Evolutionary conservation across 2,797 vertebrate species (phyloP).

Genomic region (Sciurus carolinensis): DNA sequence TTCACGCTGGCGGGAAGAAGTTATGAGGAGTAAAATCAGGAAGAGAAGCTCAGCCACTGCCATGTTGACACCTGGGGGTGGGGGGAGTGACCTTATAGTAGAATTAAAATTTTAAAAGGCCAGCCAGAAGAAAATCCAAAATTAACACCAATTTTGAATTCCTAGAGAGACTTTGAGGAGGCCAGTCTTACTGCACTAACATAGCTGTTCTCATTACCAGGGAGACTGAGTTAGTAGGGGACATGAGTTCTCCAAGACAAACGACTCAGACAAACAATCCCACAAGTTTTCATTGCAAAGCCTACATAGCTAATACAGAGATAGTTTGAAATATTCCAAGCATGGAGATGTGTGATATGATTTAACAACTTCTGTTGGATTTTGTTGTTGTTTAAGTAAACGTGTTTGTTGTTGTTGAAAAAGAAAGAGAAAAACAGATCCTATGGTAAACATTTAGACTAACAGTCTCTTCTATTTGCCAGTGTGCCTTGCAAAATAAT

Average conservation of each 20-base stretch:
- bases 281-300: background rate
- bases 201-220: background rate
- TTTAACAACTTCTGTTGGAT: background rate
- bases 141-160: background rate
- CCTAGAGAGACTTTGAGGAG: background rate
- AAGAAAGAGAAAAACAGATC: conserved; percentile 18
- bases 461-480: conserved; percentile 69
- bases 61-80: too few relatives aligned
- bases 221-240: background rate
- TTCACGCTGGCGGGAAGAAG: too few relatives aligned
- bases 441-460: conserved; percentile 43
- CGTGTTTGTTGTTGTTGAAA: conserved; percentile 57
- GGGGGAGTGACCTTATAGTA: too few relatives aligned
- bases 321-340: background rate
- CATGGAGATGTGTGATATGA: background rate
- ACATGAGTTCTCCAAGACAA: background rate
- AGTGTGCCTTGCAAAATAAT: conserved; percentile 80
- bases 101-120: conserved; percentile 41
- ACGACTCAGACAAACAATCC: background rate
- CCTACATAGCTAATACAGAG: background rate
- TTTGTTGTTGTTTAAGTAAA: conserved; percentile 9
- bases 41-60: too few relatives aligned
- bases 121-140: background rate
- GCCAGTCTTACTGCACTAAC: background rate
- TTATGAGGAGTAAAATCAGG: too few relatives aligned